Evolutionary conservation across 2,797 vertebrate genomes (phyloP).

Genomic region (Cuniculus paca): DNA sequence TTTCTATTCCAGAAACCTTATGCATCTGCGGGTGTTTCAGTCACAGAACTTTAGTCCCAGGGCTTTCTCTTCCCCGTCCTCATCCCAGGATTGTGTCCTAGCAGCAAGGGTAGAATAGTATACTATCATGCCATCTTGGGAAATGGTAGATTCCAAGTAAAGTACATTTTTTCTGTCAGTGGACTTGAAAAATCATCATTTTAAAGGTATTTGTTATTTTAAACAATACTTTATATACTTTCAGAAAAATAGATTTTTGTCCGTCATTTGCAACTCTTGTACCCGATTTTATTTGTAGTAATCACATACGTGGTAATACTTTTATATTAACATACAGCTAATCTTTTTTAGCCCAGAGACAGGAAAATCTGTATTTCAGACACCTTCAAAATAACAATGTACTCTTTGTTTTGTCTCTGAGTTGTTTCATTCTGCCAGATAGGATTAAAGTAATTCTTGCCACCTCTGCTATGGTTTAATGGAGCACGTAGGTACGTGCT

Average conservation of each 20-base stretch:
- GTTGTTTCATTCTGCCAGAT: conserved; percentile 27
- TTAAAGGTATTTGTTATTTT: not conserved
- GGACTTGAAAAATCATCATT: not conserved
- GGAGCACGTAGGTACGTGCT: not conserved
- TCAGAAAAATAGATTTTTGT: not conserved
- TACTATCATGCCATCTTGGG: not conserved
- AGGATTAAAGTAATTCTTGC: conserved; percentile 60
- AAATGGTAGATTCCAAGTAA: not conserved
- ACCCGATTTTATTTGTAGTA: conserved; percentile 13
- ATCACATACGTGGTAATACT: not conserved
- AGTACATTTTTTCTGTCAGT: not conserved
- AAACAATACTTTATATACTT: conserved; percentile 6
- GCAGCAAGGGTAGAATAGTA: not conserved
- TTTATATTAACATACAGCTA: not conserved
- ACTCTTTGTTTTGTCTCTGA: conserved; percentile 69
- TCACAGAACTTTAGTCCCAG: not conserved
- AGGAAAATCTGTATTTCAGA: conserved; percentile 15
- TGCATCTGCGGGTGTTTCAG: not conserved
- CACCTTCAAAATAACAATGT: conserved; percentile 12
- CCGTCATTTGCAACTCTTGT: conserved; percentile 1
- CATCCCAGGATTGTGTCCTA: not conserved
- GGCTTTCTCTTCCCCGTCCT: not conserved
- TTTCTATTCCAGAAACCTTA: not conserved
- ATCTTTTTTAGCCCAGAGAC: not conserved
- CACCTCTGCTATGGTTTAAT: not conserved